Conservation (phyloP, 2,113 vertebrate species). For the Platycercus adscitus region DNA sequence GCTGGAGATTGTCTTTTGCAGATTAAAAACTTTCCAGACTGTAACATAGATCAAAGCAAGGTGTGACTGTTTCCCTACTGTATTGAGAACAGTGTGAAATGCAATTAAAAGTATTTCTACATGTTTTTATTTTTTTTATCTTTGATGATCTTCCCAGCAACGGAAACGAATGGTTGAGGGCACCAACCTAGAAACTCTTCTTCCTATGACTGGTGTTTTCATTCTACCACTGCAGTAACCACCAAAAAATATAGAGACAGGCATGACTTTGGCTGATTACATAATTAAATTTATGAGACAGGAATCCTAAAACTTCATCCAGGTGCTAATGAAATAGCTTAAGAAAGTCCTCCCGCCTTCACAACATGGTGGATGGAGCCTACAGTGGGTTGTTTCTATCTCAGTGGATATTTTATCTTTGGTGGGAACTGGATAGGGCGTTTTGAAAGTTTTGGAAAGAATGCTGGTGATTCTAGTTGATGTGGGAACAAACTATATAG, state of each 20-base stretch:
- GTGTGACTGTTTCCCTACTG: constrained; percentile 42
- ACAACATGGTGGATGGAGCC: neutral
- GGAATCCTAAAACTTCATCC: neutral
- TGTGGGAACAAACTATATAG: neutral
- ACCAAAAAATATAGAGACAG: neutral
- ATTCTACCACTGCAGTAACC: neutral
- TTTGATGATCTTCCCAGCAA: constrained; percentile 34
- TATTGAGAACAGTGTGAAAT: constrained; percentile 17
- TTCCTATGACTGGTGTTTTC: neutral
- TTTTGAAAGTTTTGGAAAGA: neutral
- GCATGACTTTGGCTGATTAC: neutral
- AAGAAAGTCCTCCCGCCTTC: neutral
- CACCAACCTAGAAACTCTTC: neutral
- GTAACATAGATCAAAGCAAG: constrained; percentile 36
- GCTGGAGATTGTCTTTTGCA: constrained; percentile 55
- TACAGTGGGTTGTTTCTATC: neutral
- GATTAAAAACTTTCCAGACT: constrained; percentile 63
- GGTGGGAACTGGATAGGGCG: neutral
- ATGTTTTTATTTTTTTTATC: neutral
- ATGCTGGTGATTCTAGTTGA: neutral
- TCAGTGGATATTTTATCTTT: neutral
- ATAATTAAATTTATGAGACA: neutral
- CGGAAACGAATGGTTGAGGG: neutral
- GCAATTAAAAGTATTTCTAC: constrained; percentile 41
- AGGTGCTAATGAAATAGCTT: neutral